phyloP scores from a whole-genome alignment of 92 coral and sea anemone genomes.

The Chrysogorgia sp. region DNA sequence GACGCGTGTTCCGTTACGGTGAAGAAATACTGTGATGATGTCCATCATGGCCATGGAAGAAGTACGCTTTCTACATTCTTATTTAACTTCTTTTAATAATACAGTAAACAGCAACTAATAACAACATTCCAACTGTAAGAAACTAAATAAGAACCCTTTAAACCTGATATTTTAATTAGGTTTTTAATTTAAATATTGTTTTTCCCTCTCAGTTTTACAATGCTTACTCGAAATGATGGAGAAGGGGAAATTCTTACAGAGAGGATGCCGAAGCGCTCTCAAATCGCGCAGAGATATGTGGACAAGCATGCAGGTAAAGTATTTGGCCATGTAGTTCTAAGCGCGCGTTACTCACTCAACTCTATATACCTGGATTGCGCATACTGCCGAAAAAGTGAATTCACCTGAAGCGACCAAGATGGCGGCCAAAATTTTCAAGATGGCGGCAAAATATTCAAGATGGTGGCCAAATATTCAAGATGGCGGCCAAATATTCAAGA shows the following conservation, averaged over 20 bases:
- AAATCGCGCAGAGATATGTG: constrained; percentile 71
- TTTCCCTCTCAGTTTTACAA: constrained; percentile 58
- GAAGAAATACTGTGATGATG: constrained; percentile 65
- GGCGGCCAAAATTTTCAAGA: too few species aligned
- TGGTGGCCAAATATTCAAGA: too few species aligned
- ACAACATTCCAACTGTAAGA: not conserved
- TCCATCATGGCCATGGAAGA: constrained; percentile 80
- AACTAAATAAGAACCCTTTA: not conserved
- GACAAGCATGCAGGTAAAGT: constrained; percentile 64
- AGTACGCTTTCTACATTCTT: constrained; percentile 44
- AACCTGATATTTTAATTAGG: too few species aligned
- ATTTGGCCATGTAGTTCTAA: not conserved
- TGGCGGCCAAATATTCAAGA: too few species aligned
- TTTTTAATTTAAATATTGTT: not conserved
- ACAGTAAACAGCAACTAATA: not conserved
- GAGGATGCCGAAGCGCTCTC: constrained; percentile 66
- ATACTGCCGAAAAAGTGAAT: too few species aligned
- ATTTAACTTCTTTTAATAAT: not conserved
- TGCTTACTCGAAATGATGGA: constrained; percentile 70
- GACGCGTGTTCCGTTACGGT: constrained; percentile 75
- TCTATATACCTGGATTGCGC: too few species aligned
- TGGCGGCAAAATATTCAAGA: too few species aligned
- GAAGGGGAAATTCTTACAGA: constrained; percentile 56
- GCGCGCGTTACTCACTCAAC: not conserved
- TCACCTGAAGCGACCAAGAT: too few species aligned